A percentile compares a stretch with the other conserved stretches of the same genome.
These are phyloP conservation scores for Eristalis arbustorum DNA, from an alignment of 2,888 invertebrate species.

Conservation along the genomic window DNA sequence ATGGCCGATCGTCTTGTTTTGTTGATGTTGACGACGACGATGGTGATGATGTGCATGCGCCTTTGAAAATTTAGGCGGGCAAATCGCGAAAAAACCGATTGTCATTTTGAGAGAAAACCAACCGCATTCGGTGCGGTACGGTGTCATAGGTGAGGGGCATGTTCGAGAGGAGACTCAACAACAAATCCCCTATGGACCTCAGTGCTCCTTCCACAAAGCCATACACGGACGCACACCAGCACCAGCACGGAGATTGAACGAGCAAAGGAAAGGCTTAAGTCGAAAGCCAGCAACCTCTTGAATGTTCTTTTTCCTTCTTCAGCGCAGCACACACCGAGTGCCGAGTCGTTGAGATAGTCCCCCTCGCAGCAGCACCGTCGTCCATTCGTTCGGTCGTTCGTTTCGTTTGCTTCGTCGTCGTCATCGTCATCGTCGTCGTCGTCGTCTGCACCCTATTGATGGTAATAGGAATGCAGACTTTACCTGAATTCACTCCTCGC, in stretches of 20 bases:
- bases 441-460: slow-evolving; percentile 36
- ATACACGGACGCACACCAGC: not conserved
- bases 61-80: slow-evolving; percentile 53
- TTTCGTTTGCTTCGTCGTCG: too few relatives aligned
- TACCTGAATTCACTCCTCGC: slow-evolving; percentile 31
- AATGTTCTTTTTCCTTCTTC: slow-evolving; percentile 56
- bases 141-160: not conserved
- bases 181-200: slow-evolving; percentile 35
- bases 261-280: slow-evolving; percentile 58
- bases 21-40: slow-evolving; percentile 38
- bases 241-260: not conserved
- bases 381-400: not conserved
- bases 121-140: slow-evolving; percentile 13
- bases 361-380: not conserved
- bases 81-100: slow-evolving; percentile 13
- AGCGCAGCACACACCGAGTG: not conserved
- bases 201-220: not conserved
- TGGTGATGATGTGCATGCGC: not conserved
- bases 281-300: slow-evolving; percentile 68
- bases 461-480: slow-evolving; percentile 64
- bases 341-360: slow-evolving; percentile 1
- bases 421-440: too few relatives aligned
- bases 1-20: slow-evolving; percentile 28
- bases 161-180: not conserved
- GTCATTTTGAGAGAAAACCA: slow-evolving; percentile 39